Evolutionary conservation across 2,113 vertebrate species (phyloP).

Genomic region (Psittacara wagleri): DNA sequence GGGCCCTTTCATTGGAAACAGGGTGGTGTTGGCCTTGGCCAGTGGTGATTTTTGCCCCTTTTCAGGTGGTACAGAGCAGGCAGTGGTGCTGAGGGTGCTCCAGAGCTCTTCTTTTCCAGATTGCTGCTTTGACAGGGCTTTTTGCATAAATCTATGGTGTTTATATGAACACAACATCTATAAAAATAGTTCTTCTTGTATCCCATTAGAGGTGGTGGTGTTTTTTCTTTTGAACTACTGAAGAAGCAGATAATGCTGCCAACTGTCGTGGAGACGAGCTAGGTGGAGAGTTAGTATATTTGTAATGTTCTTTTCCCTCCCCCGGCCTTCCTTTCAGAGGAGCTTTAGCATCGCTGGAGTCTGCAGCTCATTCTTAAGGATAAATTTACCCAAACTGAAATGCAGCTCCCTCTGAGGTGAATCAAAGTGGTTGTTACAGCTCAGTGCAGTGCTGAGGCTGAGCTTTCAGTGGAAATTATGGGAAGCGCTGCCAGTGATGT

Average conservation of each 20-base stretch:
- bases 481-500: accelerated
- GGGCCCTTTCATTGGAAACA: not conserved
- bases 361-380: conserved; percentile 22
- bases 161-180: not conserved
- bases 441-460: not conserved
- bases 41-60: not conserved
- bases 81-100: not conserved
- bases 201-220: not conserved
- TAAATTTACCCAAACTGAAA: not conserved
- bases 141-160: not conserved
- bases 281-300: conserved; percentile 5
- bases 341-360: not conserved
- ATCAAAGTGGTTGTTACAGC: not conserved
- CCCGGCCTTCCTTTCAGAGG: not conserved
- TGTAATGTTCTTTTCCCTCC: conserved; percentile 35
- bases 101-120: not conserved
- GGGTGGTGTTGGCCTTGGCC: not conserved
- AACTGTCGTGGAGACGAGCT: not conserved
- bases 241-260: not conserved
- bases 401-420: not conserved
- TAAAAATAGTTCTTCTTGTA: conserved; percentile 12
- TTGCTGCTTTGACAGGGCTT: not conserved
- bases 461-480: accelerated
- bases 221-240: not conserved
- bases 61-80: not conserved